Evolutionary conservation across 1,140 invertebrate species (phyloP).

Genomic region (Brachionus manjavacas): DNA sequence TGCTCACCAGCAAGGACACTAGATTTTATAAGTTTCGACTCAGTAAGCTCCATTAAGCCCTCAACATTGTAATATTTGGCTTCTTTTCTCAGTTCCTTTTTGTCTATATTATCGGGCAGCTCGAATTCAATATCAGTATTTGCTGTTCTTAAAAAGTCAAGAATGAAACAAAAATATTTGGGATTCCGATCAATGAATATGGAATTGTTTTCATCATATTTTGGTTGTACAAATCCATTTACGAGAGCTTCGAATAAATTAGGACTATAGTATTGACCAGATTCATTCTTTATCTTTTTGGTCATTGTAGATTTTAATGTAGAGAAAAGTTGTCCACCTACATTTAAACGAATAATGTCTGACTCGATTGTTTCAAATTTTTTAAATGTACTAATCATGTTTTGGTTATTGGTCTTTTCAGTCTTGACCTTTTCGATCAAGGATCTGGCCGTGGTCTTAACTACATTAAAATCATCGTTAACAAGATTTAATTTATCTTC

Average conservation of each 20-base stretch:
- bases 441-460: neutral
- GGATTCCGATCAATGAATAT: slow-evolving; percentile 30
- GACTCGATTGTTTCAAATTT: slow-evolving; percentile 9
- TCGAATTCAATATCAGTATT: slow-evolving; percentile 20
- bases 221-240: neutral
- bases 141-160: slow-evolving; percentile 9
- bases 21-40: neutral
- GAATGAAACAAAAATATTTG: slow-evolving; percentile 9
- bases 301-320: slow-evolving; percentile 21
- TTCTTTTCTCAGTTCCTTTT: slow-evolving; percentile 7
- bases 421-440: neutral
- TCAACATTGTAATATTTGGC: slow-evolving; percentile 36
- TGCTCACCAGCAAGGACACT: neutral
- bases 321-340: slow-evolving; percentile 2
- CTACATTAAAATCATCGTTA: neutral
- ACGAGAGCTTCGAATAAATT: neutral
- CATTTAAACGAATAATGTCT: neutral
- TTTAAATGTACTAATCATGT: slow-evolving; percentile 1
- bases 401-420: neutral
- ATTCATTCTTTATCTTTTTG: neutral
- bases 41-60: neutral
- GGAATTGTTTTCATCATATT: neutral
- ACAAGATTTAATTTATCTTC: slow-evolving; percentile 29
- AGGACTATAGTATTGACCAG: neutral
- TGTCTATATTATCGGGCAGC: neutral